Evolutionary conservation across 92 coral and sea anemone species (phyloP).

Genomic region (Paragorgia papillata): DNA sequence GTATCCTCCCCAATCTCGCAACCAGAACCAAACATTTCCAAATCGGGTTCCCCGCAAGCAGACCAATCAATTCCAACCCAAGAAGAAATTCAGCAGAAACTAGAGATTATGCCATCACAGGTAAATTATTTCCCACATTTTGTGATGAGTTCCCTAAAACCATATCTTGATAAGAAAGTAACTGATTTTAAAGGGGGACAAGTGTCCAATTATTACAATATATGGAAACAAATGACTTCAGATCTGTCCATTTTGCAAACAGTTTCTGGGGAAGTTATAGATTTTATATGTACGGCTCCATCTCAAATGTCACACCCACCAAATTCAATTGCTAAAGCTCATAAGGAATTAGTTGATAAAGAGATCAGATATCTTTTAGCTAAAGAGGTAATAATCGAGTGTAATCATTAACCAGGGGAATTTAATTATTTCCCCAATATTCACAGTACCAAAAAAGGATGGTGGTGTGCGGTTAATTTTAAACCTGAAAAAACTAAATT

Average conservation of each 20-base stretch:
- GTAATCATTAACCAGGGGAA: constrained; percentile 28
- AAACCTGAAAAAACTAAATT: constrained; percentile 55
- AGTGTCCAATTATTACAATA: background rate
- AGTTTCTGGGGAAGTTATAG: constrained; percentile 35
- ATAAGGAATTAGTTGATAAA: constrained; percentile 6
- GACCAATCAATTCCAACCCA: constrained; percentile 1
- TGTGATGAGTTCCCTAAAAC: background rate
- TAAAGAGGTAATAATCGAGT: constrained; percentile 23
- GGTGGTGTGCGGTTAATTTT: constrained; percentile 49
- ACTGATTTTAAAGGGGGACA: constrained; percentile 9
- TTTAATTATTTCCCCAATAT: constrained; percentile 28
- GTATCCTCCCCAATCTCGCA: background rate
- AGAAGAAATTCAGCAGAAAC: constrained; percentile 10
- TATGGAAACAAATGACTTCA: constrained; percentile 18
- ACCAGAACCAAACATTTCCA: constrained; percentile 11
- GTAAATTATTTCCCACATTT: background rate
- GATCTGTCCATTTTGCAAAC: constrained; percentile 34
- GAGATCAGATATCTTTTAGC: constrained; percentile 26
- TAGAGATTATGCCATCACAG: background rate
- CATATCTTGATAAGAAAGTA: background rate
- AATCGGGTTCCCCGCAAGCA: constrained; percentile 8
- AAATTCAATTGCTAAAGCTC: background rate
- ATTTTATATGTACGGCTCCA: background rate
- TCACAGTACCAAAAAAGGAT: constrained; percentile 51
- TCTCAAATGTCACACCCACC: background rate